Base-by-base conservation (phyloP, 2,797 vertebrate genomes). In the Coregonus ussuriensis region DNA sequence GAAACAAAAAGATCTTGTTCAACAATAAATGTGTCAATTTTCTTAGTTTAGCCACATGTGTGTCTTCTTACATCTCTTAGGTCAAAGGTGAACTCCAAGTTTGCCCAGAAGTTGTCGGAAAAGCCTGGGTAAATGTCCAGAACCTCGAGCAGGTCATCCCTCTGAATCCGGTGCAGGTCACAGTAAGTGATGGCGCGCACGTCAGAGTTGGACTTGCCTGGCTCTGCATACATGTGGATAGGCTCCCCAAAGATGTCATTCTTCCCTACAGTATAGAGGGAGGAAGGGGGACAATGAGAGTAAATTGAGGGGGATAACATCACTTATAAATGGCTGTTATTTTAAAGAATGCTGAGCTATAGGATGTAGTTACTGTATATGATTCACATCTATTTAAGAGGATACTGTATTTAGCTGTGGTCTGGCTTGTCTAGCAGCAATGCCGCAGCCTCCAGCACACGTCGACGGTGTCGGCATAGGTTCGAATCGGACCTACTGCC, bases 161-260 rank as follows among this genome's bases (percentile, higher is more conserved):
- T 92, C 75, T 92, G 96, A 85, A 99, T 98, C 79, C 96, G 95
- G 86, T 99, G 98, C 86, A 99, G 89, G 88, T 99, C 97, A 0
- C 97, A 99, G 89, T 99, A 99, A 66, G 98, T 97, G 80, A 96
- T 91, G 13, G 97, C 96, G 76, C 93, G 90, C 51, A 99, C 96
- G 0, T 99, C 97, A 0, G 96, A 94, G 0, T 93, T 99, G 75
- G 97, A 97, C 85, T 96, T 97, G 33, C 98, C 98, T 0, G 97
- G 96, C 75, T 95, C 95, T 1, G 95, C 93, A 0, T 95, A 96
- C 74, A 98, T 93, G 80, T 96, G 95, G 79, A 99, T 94, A 0
- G 92, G 93, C 85, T 99, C 98, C 1, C 98, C 98, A 75, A 99
- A 98, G 54, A 97, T 95, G 87, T 98, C 96, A 0, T 98, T 98